Evolutionary conservation across 1,140 invertebrate genomes (phyloP), one percentile per base, ranked within the genome.

Genomic region (Hestina assimilis): DNA sequence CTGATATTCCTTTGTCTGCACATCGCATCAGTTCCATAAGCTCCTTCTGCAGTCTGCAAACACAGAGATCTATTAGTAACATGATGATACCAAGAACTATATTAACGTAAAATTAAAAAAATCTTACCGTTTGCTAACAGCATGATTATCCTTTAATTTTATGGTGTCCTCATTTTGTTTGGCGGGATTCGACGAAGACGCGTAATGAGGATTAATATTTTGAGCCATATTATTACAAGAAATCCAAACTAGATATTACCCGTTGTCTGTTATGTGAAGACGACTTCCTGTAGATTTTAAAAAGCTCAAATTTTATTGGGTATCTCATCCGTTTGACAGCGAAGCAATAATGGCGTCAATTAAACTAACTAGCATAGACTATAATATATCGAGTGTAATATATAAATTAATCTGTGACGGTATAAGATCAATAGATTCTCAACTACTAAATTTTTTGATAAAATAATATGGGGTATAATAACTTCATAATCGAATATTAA

Each of bases 1-100:
- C 98, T 29, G 97, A 98, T 28, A 99, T 95, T 11, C 95, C 95
- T 89, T 96, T 96, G 75, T 98, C 96, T 28, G 93, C 92, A 59
- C 92, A 94, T 91, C 96, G 95, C 95, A 96, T 95, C 43, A 96
- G 82, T 59, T 92, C 92, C 94, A 95, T 95, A 3, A 95, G 89
- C 79, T 96, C 94, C 78, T 95, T 95, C 78, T 96, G 94, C 54
- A 96, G 84, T 85, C 95, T 96, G 76, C 19, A 90, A 90, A 69
- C 9, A 50, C 8, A 38, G 14, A 7, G 8, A 0, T 63, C n/a
- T 15, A 19, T 33, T 15, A 43, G 31, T 23, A 11, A 42, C 24
- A 31, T 60, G 52, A 41, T n/a, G 24, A 26, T 55, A 7, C 15
- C 26, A 19, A 26, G 15, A 15, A 35, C 19, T 20, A 28, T 9